These are phyloP conservation scores for Clarias macrocephalus DNA, from an alignment of 2,113 vertebrate species.

Conservation along the genomic window DNA sequence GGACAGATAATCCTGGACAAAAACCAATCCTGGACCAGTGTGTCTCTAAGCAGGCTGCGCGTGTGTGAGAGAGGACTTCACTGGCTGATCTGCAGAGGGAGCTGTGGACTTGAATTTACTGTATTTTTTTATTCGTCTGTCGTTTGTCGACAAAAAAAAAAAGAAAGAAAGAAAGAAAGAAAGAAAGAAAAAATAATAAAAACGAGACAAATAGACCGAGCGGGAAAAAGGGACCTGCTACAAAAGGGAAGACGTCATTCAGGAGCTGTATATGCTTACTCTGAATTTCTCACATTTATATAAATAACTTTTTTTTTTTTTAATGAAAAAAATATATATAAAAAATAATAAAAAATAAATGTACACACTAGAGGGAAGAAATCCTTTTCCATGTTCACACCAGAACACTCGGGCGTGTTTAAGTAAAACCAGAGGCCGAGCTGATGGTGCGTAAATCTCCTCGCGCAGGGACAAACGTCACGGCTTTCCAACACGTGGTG, in stretches of 20 bases:
- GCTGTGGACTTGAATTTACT: conserved; percentile 72
- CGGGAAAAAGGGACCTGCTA: too few species aligned
- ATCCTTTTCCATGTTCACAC: not conserved
- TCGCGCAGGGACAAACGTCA: not conserved
- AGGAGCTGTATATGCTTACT: not conserved
- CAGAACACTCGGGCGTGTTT: not conserved
- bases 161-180: too few species aligned
- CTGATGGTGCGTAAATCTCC: conserved; percentile 38
- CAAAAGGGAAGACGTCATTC: not conserved
- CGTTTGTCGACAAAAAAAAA: not conserved
- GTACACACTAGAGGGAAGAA: not conserved
- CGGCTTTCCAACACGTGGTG: not conserved
- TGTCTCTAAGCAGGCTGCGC: not conserved
- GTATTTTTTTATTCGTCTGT: conserved; percentile 58
- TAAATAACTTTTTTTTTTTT: too few species aligned
- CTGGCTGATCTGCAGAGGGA: conserved; percentile 71
- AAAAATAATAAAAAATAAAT: too few species aligned
- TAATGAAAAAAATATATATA: too few species aligned
- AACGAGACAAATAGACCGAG: not conserved
- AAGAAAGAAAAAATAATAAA: not conserved
- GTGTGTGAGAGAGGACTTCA: conserved; percentile 15
- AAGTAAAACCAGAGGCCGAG: not conserved
- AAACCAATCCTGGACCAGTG: not conserved
- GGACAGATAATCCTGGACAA: too few species aligned
- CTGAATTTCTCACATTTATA: not conserved